phyloP scores from a whole-genome alignment of 1,140 invertebrate genomes.

The Lanistes nyassanus region DNA sequence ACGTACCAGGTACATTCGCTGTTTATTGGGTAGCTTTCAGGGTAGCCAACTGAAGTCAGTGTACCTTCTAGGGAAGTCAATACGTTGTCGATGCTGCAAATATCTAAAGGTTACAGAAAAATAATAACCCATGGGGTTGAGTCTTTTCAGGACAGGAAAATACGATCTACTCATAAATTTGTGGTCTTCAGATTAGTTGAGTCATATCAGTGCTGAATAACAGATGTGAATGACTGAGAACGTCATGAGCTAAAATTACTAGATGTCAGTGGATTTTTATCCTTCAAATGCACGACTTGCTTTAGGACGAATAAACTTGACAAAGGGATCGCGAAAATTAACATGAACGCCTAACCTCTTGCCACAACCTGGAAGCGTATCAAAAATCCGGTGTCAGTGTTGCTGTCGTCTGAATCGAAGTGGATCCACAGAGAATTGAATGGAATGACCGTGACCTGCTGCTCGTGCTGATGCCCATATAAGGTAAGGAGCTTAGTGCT shows the following conservation, averaged over 20 bases:
- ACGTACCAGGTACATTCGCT: conserved; percentile 28
- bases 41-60: conserved; percentile 25
- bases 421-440: conserved; percentile 33
- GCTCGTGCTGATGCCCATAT: conserved; percentile 16
- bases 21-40: conserved; percentile 20
- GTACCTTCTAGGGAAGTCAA: neutral
- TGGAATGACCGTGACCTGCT: conserved; percentile 25
- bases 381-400: conserved; percentile 25
- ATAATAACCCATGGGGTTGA: too few species aligned
- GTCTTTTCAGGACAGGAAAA: too few species aligned
- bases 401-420: conserved; percentile 25
- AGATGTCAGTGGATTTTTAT: too few species aligned
- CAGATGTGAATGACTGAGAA: neutral
- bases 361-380: conserved; percentile 24
- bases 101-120: conserved; percentile 6
- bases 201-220: neutral
- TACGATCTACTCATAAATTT: too few species aligned
- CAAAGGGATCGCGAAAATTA: too few species aligned
- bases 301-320: too few species aligned
- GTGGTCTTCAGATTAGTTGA: too few species aligned
- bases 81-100: conserved; percentile 12
- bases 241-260: neutral
- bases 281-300: too few species aligned
- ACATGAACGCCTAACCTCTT: conserved; percentile 18
- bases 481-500: conserved; percentile 18